Base-by-base conservation (phyloP, 1,140 invertebrate genomes). In the Papilio polyxenes region DNA sequence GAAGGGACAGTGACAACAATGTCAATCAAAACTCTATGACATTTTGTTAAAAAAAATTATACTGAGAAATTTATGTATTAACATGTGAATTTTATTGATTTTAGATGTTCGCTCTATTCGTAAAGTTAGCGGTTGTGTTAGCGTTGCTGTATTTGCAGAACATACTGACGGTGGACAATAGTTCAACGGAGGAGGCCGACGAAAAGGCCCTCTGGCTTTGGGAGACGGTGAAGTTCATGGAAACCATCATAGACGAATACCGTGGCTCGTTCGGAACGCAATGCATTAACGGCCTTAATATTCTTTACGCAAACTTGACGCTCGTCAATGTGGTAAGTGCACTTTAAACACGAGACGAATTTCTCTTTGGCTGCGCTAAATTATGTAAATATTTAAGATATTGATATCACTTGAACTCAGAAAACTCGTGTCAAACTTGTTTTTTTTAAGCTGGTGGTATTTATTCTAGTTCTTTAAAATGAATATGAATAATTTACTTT, bases 301-400 rank as follows among this genome's bases (percentile, higher is more conserved):
- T 79, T 7, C 40, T 91, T 49, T 93, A 92, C 80, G 75, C 84
- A 40, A 81, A 87, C 23, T 85, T 89, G 13, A 91, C 90, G 62
- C 62, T 89, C 7, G 77, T 88, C 2, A 92, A 92, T 83, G 72
- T 88, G 88, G 92, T 94, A 87, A 37, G 85, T 86, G 75, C 15
- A 75, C 56, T 69, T 40, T 72, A 72, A 40, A 37, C 0, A 72
- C 6, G 13, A 13, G 31, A 37, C 31, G 11, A 31, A 9, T 37
- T 2, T 37, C 65, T 72, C 7, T 59, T 5, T 2, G 6, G 56
- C 56, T n/a, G 56, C 17, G 17, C 56, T n/a, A 17, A 53, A 15
- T 53, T 53, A 53, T 53, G 13, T 59, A 59, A 59, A 59, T 8
- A 20, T 53, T 17, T 17, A 56, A 56, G 5, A n/a, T n/a, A 59